Conservation (phyloP, 2,888 invertebrate genomes). For the Mesorhabditis belari region DNA sequence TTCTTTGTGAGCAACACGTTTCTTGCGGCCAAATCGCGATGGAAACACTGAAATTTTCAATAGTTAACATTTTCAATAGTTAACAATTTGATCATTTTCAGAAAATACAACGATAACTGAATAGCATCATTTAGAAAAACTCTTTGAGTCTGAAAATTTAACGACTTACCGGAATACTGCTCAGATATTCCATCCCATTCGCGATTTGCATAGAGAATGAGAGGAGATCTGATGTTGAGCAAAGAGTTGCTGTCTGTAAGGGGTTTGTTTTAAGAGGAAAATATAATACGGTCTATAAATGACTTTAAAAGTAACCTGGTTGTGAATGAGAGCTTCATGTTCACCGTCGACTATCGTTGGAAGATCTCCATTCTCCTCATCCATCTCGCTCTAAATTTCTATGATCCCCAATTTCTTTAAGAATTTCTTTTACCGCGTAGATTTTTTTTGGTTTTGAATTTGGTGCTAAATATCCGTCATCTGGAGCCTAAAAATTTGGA, state of each 20-base stretch:
- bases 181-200: slow-evolving; percentile 91
- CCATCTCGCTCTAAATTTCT: neutral
- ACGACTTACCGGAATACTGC: slow-evolving; percentile 72
- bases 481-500: neutral
- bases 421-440: neutral
- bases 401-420: too few relatives aligned
- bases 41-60: slow-evolving; percentile 67
- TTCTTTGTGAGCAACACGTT: slow-evolving; percentile 90
- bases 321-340: neutral
- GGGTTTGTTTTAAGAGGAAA: too few relatives aligned
- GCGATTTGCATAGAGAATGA: slow-evolving; percentile 93
- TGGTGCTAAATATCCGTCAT: slow-evolving; percentile 1
- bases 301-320: neutral
- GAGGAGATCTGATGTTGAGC: slow-evolving; percentile 64
- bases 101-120: too few relatives aligned
- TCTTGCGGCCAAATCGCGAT: slow-evolving; percentile 88
- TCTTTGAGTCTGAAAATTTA: too few relatives aligned
- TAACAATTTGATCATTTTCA: too few relatives aligned
- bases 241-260: neutral
- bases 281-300: too few relatives aligned
- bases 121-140: too few relatives aligned
- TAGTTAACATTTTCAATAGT: too few relatives aligned
- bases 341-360: neutral
- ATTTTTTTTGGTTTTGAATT: neutral
- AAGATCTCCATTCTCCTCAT: neutral